Evolutionary conservation across 2,888 invertebrate species (phyloP), one percentile per base, ranked within the genome.

Genomic region (Pyrochroa serraticornis): DNA sequence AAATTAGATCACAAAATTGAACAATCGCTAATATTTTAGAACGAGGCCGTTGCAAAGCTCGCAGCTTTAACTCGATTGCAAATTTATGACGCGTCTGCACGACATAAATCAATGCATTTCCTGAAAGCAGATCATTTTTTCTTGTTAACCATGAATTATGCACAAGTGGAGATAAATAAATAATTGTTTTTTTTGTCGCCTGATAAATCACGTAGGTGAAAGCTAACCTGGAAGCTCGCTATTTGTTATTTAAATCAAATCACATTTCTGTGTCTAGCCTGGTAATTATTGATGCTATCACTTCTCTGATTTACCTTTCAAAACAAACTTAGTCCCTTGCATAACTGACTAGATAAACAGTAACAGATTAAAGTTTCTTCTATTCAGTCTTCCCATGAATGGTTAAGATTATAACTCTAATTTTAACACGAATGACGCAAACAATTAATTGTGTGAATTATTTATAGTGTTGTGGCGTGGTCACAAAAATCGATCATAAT

Each of bases 191-290:
- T 22, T 22, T 45, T 50, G 57, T 57, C 57, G 12, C 9, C 41
- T 46, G 57, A 57, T 57, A 57, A 57, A 57, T 57, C 57, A 50
- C 45, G 44, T 34, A 37, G 57, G 57, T 49, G 57, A 57, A 57
- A 57, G 57, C 57, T 36, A 46, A 46, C 49, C 42, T 43, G 39
- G 49, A 35, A 41, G 49, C 49, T 42, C 50, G 9, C 32, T 53
- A 53, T 53, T 53, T 53, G 53, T 39, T 53, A 53, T 53, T 53
- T 53, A 53, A 53, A 53, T 53, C 34, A 39, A 22, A 22, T 22
- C 53, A 53, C 41, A 46, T 53, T 53, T 53, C 53, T 53, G 46
- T 53, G 53, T 38, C 53, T 46, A 53, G 53, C 41, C 52, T 52
- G 45, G 45, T 52, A 52, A 52, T 52, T 43, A 52, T 53, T 41